Conservation (phyloP, 1,140 invertebrate genomes). For the Penaeus chinensis region DNA sequence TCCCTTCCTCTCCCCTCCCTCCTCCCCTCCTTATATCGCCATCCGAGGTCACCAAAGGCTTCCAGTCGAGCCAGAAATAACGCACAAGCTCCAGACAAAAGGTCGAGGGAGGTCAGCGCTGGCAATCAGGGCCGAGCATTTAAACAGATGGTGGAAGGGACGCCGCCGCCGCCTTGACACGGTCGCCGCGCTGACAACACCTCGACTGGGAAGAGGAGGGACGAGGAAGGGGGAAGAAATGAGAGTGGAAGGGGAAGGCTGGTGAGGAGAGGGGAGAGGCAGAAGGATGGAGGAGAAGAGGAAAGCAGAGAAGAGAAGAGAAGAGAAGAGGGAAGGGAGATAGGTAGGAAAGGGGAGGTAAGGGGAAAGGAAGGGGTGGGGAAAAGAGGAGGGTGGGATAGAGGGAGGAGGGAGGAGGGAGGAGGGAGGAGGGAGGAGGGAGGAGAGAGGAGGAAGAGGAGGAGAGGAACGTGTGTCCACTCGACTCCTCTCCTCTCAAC, state of each 20-base stretch:
- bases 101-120: too few species aligned
- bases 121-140: too few species aligned
- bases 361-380: background rate
- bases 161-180: background rate
- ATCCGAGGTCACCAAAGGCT: background rate
- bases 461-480: background rate
- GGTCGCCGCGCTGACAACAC: too few species aligned
- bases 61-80: too few species aligned
- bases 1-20: background rate
- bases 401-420: background rate
- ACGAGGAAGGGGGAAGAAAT: too few species aligned
- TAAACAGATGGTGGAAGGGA: background rate
- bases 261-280: too few species aligned
- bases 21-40: background rate
- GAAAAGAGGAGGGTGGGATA: background rate
- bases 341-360: background rate
- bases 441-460: background rate
- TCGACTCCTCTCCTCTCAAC: too few species aligned
- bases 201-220: too few species aligned
- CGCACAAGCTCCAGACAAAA: too few species aligned
- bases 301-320: background rate
- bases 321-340: background rate
- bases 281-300: background rate
- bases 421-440: background rate
- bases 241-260: background rate